A percentile compares a stretch with the other conserved stretches of the same genome.
Evolutionary conservation across 2,113 vertebrate genomes (phyloP).

Genomic region (Eulemur macaco): DNA sequence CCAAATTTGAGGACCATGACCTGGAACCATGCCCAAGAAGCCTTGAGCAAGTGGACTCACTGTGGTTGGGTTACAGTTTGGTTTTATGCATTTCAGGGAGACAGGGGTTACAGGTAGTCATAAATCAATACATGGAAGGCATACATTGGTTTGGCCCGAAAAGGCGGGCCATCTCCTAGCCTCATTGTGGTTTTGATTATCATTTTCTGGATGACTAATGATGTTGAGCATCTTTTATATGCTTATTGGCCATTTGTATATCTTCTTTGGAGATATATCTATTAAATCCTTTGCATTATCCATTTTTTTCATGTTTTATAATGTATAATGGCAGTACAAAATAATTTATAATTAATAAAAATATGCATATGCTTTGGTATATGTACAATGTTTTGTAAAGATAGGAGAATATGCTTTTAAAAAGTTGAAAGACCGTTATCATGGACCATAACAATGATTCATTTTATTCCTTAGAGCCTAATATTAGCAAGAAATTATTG

Average conservation of each 20-base stretch:
- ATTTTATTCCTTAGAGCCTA: neutral
- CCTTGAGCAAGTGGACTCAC: too few relatives aligned
- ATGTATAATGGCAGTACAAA: neutral
- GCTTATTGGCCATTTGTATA: neutral
- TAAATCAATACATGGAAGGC: too few relatives aligned
- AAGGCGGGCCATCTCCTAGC: too few relatives aligned
- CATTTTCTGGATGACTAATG: neutral
- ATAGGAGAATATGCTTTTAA: neutral
- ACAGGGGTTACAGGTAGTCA: too few relatives aligned
- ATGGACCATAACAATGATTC: neutral
- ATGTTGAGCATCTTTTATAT: neutral
- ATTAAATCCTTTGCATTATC: neutral
- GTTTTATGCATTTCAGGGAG: too few relatives aligned
- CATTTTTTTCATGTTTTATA: neutral
- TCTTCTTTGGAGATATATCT: neutral
- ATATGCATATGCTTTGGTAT: neutral
- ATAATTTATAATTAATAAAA: constrained; percentile 19
- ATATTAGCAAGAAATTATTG: neutral
- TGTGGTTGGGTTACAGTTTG: too few relatives aligned
- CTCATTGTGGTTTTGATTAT: neutral
- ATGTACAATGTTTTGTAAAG: neutral
- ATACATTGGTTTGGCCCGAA: too few relatives aligned
- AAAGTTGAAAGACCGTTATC: neutral
- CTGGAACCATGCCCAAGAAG: too few relatives aligned
- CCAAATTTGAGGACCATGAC: too few relatives aligned